Evolutionary conservation across 2,888 invertebrate genomes (phyloP).

Genomic region (Pogonocherus hispidulus): DNA sequence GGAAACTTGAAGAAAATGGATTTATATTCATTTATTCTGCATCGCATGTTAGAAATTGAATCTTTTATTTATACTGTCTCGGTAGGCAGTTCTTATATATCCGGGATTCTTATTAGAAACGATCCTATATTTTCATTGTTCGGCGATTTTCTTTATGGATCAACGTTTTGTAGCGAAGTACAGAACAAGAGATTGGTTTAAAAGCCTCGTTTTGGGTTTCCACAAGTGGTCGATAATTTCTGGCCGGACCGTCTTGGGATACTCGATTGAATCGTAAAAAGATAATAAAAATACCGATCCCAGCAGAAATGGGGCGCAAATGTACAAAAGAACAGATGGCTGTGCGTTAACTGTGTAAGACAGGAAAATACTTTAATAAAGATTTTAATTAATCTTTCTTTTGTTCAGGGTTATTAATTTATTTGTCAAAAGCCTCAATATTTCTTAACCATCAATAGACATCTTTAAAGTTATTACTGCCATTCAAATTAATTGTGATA

Average conservation of each 20-base stretch:
- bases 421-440: too few relatives aligned
- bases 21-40: neutral
- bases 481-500: too few relatives aligned
- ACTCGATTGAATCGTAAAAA: conserved; percentile 14
- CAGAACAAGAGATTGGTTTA: conserved; percentile 10
- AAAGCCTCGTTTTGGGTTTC: conserved; percentile 7
- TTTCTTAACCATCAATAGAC: too few relatives aligned
- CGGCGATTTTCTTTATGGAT: conserved; percentile 2
- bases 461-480: too few relatives aligned
- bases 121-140: neutral
- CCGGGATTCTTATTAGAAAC: neutral
- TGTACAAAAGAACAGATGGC: neutral
- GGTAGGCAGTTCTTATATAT: neutral
- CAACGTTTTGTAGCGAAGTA: conserved; percentile 12
- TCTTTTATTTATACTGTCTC: neutral
- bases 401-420: too few relatives aligned
- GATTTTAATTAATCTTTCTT: too few relatives aligned
- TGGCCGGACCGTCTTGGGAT: neutral
- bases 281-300: conserved; percentile 25
- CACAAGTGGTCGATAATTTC: conserved; percentile 28
- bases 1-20: too few relatives aligned
- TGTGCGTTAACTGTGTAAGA: neutral
- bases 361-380: neutral
- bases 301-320: conserved; percentile 8
- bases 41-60: neutral